Evolutionary conservation across 2,113 vertebrate genomes (phyloP).

Genomic region (Nothobranchius furzeri): DNA sequence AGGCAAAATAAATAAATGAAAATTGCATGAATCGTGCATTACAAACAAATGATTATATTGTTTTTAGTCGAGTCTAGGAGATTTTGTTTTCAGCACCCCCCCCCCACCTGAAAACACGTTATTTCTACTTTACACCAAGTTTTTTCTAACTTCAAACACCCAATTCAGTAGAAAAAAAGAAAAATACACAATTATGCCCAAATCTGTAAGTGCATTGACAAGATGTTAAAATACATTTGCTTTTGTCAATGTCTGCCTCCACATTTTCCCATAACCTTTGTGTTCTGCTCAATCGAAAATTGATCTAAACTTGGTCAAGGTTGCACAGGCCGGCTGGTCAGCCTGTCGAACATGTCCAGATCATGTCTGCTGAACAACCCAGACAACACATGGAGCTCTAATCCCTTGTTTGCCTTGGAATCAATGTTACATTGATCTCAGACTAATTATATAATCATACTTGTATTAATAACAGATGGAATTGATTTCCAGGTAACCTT

Average conservation of each 20-base stretch:
- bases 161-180: not conserved
- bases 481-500: constrained; percentile 53
- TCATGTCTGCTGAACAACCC: constrained; percentile 57
- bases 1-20: too few relatives aligned
- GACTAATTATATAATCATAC: constrained; percentile 73
- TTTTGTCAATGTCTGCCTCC: constrained; percentile 42
- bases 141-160: not conserved
- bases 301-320: constrained; percentile 72
- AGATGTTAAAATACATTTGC: constrained; percentile 33
- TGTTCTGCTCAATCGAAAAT: constrained; percentile 70
- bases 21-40: too few relatives aligned
- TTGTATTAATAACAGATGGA: constrained; percentile 60
- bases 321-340: constrained; percentile 64
- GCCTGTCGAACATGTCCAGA: constrained; percentile 65
- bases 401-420: constrained; percentile 72
- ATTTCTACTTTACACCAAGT: not conserved
- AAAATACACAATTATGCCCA: constrained; percentile 9
- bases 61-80: too few relatives aligned
- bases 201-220: constrained; percentile 22
- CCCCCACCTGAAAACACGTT: not conserved
- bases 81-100: too few relatives aligned
- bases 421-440: constrained; percentile 71
- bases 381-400: constrained; percentile 55
- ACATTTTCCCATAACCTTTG: constrained; percentile 75
- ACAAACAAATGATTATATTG: too few relatives aligned